Evolutionary conservation across 2,888 invertebrate species (phyloP), one percentile per base, ranked within the genome.

Genomic region (Incurvaria masculella): DNA sequence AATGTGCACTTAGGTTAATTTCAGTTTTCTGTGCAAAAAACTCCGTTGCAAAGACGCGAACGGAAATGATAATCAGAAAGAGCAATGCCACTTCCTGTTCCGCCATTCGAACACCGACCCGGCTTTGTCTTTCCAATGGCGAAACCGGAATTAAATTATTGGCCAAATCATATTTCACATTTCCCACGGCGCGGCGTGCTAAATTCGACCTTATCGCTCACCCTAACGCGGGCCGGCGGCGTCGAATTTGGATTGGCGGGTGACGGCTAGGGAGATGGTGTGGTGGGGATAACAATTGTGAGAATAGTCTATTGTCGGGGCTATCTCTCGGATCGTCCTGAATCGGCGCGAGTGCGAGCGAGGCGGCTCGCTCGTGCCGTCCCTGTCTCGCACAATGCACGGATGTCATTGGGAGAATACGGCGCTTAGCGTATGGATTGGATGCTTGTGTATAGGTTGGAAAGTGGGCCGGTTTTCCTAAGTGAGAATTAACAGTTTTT

Each of bases 231-330:
- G 33, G 3, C 14, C 11, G 8, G 67, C 66, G 72, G 71, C 68
- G n/a, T n/a, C n/a, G n/a, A n/a, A n/a, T n/a, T n/a, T n/a, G n/a
- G n/a, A n/a, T n/a, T n/a, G n/a, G n/a, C n/a, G n/a, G n/a, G n/a
- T n/a, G n/a, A n/a, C n/a, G n/a, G n/a, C n/a, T n/a, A n/a, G n/a
- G n/a, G n/a, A n/a, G n/a, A n/a, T n/a, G n/a, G n/a, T 33, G 57
- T 61, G 63, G 75, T 65, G 63, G 76, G 76, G 75, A 74, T 76
- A 74, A 78, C 78, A 78, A 78, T 78, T 69, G 76, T 76, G 73
- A 78, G 76, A 78, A 78, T 78, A 69, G 76, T 69, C 76, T 74
- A 78, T 78, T 78, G 76, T 76, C 66, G 66, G 65, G 69, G 68
- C 76, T 76, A 74, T 71, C 64, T 58, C 74, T 73, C 65, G 75